Evolutionary conservation across 2,113 vertebrate genomes (phyloP), one percentile per base, ranked within the genome.

Genomic region (Pavo muticus): DNA sequence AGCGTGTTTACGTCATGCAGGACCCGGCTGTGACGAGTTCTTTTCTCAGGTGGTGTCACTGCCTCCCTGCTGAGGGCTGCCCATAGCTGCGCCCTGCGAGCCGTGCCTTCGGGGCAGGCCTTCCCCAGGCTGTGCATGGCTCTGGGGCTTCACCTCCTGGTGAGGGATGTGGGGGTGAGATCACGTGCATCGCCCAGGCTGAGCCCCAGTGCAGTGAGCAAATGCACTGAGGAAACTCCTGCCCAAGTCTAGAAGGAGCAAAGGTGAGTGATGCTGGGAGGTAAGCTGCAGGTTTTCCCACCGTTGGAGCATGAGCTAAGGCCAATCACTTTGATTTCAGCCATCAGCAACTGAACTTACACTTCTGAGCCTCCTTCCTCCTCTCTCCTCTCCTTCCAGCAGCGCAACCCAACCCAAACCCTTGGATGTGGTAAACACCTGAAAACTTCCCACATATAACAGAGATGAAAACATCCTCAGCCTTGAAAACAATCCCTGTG

Each of bases 111-210:
- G 3, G 57, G 59, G 25, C 27, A 61, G 32, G 44, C 17, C 63
- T 40, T 35, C 37, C 45, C 65, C 54, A 56, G 16, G 27, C 4
- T 35, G n/a, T 19, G 60, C 54, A 23, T 0, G 7, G 65, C 39
- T 60, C 57, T n/a, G 57, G 52, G 10, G 3, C 1, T 14, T 40
- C 60, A 14, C 0, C 2, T 32, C 70, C 5, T 3, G 14, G 65
- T 3, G n/a, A 77, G n/a, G 77, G 61, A 27, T 35, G 3, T 0
- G 3, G n/a, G 57, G 77, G 37, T 29, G 67, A 40, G 21, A 17
- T 5, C 16, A 27, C n/a, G n/a, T 5, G 25, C 39, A 4, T 1
- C 1, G 1, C 1, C 11, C 9, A 45, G 37, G 42, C 37, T 9
- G 64, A 84, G 72, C 80, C 59, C 76, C 2, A 0, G 6, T 13